phyloP scores from a whole-genome alignment of 2,797 vertebrate species.

The Carcharodon carcharias region DNA sequence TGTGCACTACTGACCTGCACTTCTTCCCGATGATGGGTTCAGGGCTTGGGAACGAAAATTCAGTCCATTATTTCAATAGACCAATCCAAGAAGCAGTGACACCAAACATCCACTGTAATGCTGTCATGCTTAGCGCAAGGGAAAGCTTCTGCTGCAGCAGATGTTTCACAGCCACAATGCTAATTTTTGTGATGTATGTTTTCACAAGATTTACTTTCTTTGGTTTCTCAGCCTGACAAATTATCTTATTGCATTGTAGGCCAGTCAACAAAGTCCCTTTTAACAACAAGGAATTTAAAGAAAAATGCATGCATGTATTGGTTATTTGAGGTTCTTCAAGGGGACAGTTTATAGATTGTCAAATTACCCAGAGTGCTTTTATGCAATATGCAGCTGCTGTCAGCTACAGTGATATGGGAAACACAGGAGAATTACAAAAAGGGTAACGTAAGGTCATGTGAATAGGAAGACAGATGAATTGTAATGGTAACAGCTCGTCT shows the following conservation, averaged over 20 bases:
- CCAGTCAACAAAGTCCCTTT: background rate
- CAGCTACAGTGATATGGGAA: background rate
- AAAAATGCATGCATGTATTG: background rate
- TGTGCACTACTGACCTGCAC: no score
- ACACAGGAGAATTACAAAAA: constrained; percentile 10
- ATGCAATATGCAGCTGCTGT: background rate
- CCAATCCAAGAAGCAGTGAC: background rate
- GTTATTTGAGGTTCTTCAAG: background rate
- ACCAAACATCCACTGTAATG: background rate
- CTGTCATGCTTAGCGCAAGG: background rate
- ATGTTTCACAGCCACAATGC: background rate
- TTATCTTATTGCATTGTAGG: background rate
- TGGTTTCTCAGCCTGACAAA: background rate
- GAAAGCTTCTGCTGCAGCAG: background rate
- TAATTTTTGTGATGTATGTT: background rate
- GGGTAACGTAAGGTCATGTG: constrained; percentile 22
- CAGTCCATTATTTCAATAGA: background rate
- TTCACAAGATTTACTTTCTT: background rate
- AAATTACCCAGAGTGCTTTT: constrained; percentile 1
- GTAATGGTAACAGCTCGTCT: background rate
- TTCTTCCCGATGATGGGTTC: no score
- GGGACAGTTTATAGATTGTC: background rate
- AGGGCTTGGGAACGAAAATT: background rate
- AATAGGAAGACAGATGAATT: constrained; percentile 14
- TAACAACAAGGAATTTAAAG: background rate